A percentile compares a stretch with the other conserved stretches of the same genome.
Evolutionary conservation across 1,140 invertebrate species (phyloP).

Genomic region (Formica selysi): DNA sequence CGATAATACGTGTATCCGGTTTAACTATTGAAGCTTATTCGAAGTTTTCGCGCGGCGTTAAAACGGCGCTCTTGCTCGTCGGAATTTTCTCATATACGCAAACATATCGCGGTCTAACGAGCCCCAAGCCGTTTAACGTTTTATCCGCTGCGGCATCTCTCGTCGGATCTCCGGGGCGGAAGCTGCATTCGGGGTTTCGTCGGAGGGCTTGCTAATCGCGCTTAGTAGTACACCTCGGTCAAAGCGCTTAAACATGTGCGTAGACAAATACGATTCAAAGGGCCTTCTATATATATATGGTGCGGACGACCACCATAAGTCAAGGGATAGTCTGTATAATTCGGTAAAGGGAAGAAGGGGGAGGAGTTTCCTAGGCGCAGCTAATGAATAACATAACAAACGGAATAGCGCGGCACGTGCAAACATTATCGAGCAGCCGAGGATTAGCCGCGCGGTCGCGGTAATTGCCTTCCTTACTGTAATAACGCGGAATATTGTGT

Average conservation of each 20-base stretch:
- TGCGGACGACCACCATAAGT: conserved; percentile 30
- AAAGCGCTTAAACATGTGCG: conserved; percentile 50
- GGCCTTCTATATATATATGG: not conserved
- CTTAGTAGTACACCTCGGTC: conserved; percentile 36
- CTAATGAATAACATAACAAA: conserved; percentile 63
- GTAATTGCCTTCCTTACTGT: conserved; percentile 44
- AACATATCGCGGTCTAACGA: conserved; percentile 52
- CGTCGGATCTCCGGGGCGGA: conserved; percentile 5
- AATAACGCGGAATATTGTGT: conserved; percentile 59
- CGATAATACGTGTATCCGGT: not conserved
- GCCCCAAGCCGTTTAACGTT: conserved; percentile 55
- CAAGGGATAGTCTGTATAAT: conserved; percentile 48
- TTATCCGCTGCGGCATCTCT: conserved; percentile 19
- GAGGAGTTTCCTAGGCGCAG: conserved; percentile 17
- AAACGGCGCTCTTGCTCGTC: conserved; percentile 1
- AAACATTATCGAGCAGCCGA: conserved; percentile 45
- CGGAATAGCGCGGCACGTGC: conserved; percentile 56
- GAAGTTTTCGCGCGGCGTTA: conserved; percentile 44
- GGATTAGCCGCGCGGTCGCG: conserved; percentile 48
- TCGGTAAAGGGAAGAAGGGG: not conserved
- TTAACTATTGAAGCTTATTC: conserved; percentile 35
- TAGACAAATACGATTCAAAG: conserved; percentile 56
- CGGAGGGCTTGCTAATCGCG: conserved; percentile 42
- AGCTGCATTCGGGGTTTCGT: conserved; percentile 19
- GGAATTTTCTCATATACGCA: conserved; percentile 15